These are phyloP conservation scores for Platycercus adscitus DNA, from an alignment of 2,113 vertebrate species.

Conservation along the genomic window DNA sequence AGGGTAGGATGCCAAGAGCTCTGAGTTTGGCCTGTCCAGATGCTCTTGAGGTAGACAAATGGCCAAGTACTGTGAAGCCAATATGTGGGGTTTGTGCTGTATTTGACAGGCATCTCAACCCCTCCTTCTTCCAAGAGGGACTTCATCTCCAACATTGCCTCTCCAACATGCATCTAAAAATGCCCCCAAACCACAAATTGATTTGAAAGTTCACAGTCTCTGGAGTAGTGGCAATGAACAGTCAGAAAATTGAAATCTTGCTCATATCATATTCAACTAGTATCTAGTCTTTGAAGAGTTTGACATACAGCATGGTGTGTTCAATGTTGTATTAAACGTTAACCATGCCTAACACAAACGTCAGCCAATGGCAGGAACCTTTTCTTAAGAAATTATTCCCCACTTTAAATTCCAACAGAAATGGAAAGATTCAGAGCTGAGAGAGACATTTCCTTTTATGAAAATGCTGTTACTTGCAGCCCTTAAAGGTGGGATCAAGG, in stretches of 20 bases:
- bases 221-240: background rate
- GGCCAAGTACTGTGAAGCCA: background rate
- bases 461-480: slow-evolving; percentile 55
- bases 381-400: slow-evolving; percentile 14
- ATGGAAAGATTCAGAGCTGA: slow-evolving; percentile 12
- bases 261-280: background rate
- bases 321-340: background rate
- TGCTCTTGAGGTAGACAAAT: background rate
- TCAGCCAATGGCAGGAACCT: background rate
- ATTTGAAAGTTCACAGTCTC: background rate
- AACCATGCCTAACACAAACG: background rate
- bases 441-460: slow-evolving; percentile 46
- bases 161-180: background rate
- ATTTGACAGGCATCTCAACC: rapidly evolving
- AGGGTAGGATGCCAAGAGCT: background rate
- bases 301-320: background rate
- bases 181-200: background rate
- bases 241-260: background rate
- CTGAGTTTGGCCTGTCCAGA: background rate
- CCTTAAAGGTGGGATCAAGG: slow-evolving; percentile 53
- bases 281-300: background rate
- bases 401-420: slow-evolving; percentile 29
- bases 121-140: background rate
- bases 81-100: rapidly evolving
- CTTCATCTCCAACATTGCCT: background rate